Conservation (phyloP, 2,797 vertebrate genomes). For the Echiichthys vipera region DNA sequence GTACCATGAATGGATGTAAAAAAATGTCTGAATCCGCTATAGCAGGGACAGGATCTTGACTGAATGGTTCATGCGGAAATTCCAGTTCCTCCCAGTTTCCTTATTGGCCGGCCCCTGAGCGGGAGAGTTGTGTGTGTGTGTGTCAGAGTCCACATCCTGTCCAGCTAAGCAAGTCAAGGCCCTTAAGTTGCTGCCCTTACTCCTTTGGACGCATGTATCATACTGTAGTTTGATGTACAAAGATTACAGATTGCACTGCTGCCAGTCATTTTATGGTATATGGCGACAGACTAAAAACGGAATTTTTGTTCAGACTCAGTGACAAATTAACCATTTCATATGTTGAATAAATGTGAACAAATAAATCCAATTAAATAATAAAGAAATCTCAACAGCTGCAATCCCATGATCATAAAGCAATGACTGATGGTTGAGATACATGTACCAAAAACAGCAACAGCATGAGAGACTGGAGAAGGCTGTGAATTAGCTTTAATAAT, state of each 20-base stretch:
- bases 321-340: background rate
- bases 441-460: background rate
- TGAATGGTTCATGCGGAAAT: constrained; percentile 19
- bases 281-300: background rate
- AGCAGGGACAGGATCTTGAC: constrained; percentile 8
- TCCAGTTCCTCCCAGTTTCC: constrained; percentile 31
- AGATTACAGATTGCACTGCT: background rate
- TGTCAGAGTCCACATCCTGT: constrained; percentile 67
- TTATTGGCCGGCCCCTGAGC: background rate
- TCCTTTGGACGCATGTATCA: constrained; percentile 29
- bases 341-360: background rate
- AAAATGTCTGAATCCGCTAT: background rate
- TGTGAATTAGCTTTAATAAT: background rate
- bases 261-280: background rate
- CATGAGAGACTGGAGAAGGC: background rate
- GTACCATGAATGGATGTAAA: background rate
- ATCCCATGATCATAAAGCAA: background rate
- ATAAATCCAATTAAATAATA: too few species aligned
- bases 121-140: background rate
- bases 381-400: background rate
- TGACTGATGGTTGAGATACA: background rate
- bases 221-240: constrained; percentile 8
- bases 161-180: constrained; percentile 51
- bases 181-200: constrained; percentile 34
- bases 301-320: background rate